phyloP scores from a whole-genome alignment of 2,888 invertebrate species.

The Aleiodes alternator region DNA sequence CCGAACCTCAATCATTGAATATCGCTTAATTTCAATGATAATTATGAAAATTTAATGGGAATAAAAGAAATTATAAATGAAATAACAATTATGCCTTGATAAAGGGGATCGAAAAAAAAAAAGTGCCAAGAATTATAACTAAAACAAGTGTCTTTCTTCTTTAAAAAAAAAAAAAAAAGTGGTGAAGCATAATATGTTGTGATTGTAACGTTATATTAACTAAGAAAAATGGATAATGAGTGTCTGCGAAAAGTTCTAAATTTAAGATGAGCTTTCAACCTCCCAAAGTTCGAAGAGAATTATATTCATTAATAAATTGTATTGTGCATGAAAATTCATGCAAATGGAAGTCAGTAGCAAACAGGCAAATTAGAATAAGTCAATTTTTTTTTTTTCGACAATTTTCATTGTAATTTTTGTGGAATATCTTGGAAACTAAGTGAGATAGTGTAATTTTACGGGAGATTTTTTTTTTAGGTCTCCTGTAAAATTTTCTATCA shows the following conservation, averaged over 20 bases:
- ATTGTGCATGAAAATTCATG: too few species aligned
- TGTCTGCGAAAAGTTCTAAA: not conserved
- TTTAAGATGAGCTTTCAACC: conserved; percentile 20
- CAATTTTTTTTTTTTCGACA: too few species aligned
- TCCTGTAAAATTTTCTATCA: too few species aligned
- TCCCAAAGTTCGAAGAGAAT: conserved; percentile 15
- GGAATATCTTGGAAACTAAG: too few species aligned
- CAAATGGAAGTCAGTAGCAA: too few species aligned
- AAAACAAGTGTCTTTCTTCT: conserved; percentile 5
- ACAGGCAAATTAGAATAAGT: too few species aligned
- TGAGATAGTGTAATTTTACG: too few species aligned
- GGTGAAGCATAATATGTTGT: conserved; percentile 4
- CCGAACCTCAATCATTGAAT: conserved; percentile 14
- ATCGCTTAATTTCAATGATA: not conserved
- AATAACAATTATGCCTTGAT: conserved; percentile 12
- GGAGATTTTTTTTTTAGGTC: too few species aligned
- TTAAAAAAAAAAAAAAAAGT: too few species aligned
- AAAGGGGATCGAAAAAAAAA: conserved; percentile 16
- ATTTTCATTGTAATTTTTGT: too few species aligned
- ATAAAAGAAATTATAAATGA: not conserved
- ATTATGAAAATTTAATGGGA: not conserved
- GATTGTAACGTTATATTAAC: conserved; percentile 2
- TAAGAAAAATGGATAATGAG: not conserved
- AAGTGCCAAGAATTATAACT: conserved; percentile 34
- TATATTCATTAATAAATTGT: not conserved